phyloP scores from a whole-genome alignment of 2,113 vertebrate genomes.

The Salvator merianae region DNA sequence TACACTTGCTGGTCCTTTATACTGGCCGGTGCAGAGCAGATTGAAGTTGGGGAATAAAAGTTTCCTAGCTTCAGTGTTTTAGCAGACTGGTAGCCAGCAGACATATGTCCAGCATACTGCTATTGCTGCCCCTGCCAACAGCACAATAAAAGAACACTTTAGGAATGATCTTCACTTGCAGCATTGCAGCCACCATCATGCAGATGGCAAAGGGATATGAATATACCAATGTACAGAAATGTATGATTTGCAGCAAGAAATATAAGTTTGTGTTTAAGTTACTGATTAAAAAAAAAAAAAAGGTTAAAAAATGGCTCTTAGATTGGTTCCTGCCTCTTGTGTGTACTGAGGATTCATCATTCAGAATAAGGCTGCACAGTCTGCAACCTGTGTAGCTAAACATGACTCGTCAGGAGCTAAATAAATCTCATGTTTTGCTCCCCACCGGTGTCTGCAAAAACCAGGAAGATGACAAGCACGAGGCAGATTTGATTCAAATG shows the following conservation, averaged over 20 bases:
- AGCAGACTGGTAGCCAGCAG: no score
- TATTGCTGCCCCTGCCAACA: no score
- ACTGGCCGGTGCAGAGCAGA: no score
- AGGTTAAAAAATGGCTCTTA: conserved; percentile 12
- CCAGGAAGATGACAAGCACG: not conserved
- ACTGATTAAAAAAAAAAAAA: conserved; percentile 1
- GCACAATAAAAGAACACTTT: no score
- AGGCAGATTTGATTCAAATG: not conserved
- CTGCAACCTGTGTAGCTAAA: not conserved
- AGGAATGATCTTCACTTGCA: no score
- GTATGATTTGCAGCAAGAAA: conserved; percentile 1
- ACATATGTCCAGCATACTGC: no score
- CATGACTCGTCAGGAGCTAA: not conserved
- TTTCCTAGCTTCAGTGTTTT: no score
- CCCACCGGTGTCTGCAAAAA: not conserved
- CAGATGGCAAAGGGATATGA: conserved; percentile 12
- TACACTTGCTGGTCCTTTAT: no score
- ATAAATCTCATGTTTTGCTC: not conserved
- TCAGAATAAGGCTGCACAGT: not conserved
- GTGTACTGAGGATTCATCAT: not conserved
- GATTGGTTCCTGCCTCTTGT: not conserved
- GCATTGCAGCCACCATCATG: no score
- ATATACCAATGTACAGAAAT: not conserved
- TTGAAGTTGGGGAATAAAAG: no score
- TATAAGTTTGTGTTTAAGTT: conserved; percentile 16